Evolutionary conservation across 2,888 invertebrate species (phyloP).

Genomic region (Nesidiocoris tenuis): DNA sequence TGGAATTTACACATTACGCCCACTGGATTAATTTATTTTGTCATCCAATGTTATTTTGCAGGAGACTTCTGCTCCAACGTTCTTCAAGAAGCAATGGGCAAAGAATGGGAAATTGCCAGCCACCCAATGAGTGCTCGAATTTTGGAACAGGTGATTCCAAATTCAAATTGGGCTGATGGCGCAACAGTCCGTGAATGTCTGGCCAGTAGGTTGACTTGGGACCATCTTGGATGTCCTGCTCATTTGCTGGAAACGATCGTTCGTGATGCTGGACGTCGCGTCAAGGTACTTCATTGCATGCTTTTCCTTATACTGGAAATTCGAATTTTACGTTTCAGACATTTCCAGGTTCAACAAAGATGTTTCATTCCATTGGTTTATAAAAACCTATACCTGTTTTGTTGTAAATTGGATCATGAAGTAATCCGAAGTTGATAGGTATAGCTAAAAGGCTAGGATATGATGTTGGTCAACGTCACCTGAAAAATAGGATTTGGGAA

Average conservation of each 20-base stretch:
- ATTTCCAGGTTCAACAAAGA: background rate
- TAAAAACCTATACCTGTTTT: no score
- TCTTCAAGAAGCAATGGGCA: constrained; percentile 23
- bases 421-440: no score
- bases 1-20: no score
- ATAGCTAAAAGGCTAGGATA: no score
- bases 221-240: constrained; percentile 16
- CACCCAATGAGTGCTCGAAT: constrained; percentile 28
- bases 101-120: constrained; percentile 26
- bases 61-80: constrained; percentile 21
- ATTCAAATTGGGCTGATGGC: background rate
- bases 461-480: no score
- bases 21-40: no score
- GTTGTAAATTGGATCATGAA: no score
- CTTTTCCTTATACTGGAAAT: no score
- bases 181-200: constrained; percentile 12
- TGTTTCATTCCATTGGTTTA: no score
- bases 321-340: background rate
- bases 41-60: no score
- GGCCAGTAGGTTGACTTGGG: constrained; percentile 8
- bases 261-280: constrained; percentile 2
- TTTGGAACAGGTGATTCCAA: constrained; percentile 14
- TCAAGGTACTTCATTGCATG: no score
- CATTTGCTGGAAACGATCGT: constrained; percentile 14
- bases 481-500: no score